A percentile compares a stretch with the other conserved stretches of the same genome.
These are phyloP conservation scores for Hippocampus barbouri DNA, from an alignment of 2,113 vertebrate genomes.

Conservation along the genomic window DNA sequence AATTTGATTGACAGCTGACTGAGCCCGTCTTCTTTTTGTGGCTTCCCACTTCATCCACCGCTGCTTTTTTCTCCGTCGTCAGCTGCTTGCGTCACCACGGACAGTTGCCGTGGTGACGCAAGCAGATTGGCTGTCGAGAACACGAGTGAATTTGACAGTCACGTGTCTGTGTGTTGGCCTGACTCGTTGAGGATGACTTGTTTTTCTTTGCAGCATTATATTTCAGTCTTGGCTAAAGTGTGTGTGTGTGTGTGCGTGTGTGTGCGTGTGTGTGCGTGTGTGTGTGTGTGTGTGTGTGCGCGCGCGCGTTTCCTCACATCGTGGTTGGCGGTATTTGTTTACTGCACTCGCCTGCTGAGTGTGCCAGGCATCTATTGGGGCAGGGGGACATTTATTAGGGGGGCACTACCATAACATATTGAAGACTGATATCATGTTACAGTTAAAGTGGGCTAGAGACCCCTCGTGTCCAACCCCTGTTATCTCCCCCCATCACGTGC, in stretches of 20 bases:
- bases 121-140: constrained; percentile 69
- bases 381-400: too few relatives aligned
- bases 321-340: too few relatives aligned
- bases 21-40: neutral
- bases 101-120: constrained; percentile 75
- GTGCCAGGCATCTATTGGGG: too few relatives aligned
- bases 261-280: neutral
- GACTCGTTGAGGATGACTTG: constrained; percentile 21
- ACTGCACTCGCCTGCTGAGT: too few relatives aligned
- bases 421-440: too few relatives aligned
- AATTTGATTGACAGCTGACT: neutral
- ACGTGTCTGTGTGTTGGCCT: constrained; percentile 13
- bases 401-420: too few relatives aligned
- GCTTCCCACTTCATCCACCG: neutral
- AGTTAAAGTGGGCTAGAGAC: too few relatives aligned
- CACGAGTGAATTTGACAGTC: constrained; percentile 69
- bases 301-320: neutral
- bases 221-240: constrained; percentile 45
- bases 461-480: too few relatives aligned
- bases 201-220: constrained; percentile 44
- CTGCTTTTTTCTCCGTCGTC: constrained; percentile 19
- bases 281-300: constrained; percentile 1
- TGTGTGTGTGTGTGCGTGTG: constrained; percentile 5
- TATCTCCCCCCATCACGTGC: too few relatives aligned
- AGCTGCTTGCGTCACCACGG: constrained; percentile 61